Percentiles rank a stretch among this genome's conserved stretches.
phyloP scores from a whole-genome alignment of 35 echinoderm and acorn worm species.

The Apostichopus californicus region DNA sequence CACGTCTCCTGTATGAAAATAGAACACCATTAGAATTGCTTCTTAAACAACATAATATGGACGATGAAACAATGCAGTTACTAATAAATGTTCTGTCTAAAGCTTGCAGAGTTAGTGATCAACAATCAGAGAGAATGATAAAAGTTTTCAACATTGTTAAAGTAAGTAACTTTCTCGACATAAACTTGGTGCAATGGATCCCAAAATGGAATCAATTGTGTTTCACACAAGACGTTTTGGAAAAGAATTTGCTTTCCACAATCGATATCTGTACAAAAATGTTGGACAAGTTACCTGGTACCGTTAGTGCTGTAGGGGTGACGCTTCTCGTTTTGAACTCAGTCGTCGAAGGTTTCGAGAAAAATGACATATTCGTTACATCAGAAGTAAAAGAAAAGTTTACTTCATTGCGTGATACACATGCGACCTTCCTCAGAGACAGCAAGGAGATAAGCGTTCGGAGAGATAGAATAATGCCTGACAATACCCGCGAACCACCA shows the following conservation, averaged over 20 bases:
- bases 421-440: constrained; percentile 6
- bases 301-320: constrained; percentile 31
- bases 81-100: constrained; percentile 15
- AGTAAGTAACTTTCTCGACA: neutral
- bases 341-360: neutral
- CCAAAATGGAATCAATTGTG: neutral
- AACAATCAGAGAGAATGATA: neutral
- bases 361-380: neutral
- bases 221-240: neutral
- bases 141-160: neutral
- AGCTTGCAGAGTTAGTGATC: constrained; percentile 27
- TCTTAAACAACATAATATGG: constrained; percentile 24
- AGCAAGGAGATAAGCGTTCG: constrained; percentile 22
- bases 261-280: neutral
- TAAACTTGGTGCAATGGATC: neutral
- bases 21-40: constrained; percentile 14
- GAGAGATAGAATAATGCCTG: neutral
- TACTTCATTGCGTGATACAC: neutral
- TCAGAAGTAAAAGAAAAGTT: neutral
- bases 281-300: constrained; percentile 45
- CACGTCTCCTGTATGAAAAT: neutral
- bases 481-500: constrained; percentile 40
- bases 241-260: neutral
- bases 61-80: constrained; percentile 8
- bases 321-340: constrained; percentile 36